Conservation (phyloP, 2,113 vertebrate genomes). For the Phalacrocorax brasilianus region DNA sequence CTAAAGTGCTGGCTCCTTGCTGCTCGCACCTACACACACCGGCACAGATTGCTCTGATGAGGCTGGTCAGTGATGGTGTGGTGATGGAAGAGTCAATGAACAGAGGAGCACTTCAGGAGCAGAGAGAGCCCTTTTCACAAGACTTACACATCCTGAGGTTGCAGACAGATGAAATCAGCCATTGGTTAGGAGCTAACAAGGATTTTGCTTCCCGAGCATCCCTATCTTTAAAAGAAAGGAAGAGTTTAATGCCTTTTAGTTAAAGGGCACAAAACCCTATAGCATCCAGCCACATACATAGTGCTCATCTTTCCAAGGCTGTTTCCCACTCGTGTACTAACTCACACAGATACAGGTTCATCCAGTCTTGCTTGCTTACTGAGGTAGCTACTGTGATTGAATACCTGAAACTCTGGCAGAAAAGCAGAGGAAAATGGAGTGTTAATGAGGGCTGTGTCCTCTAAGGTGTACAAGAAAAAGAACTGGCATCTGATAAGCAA, state of each 20-base stretch:
- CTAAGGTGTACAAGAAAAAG: neutral
- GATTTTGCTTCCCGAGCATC: neutral
- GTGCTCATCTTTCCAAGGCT: neutral
- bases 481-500: neutral
- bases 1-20: neutral
- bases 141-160: neutral
- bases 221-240: neutral
- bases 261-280: neutral
- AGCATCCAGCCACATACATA: neutral
- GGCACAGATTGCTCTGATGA: neutral
- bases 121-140: neutral
- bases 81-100: neutral
- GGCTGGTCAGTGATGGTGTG: rapidly evolving
- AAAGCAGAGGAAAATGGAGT: neutral
- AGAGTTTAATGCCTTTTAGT: neutral
- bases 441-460: neutral
- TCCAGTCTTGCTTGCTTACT: neutral
- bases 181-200: neutral
- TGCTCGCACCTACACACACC: neutral
- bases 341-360: neutral
- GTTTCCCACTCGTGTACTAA: neutral
- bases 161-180: neutral
- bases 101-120: neutral
- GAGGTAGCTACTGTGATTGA: neutral
- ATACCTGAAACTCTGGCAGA: neutral